Evolutionary conservation across 2,797 vertebrate species (phyloP), one percentile per base, ranked within the genome.

Genomic region (Spondyliosoma cantharus): DNA sequence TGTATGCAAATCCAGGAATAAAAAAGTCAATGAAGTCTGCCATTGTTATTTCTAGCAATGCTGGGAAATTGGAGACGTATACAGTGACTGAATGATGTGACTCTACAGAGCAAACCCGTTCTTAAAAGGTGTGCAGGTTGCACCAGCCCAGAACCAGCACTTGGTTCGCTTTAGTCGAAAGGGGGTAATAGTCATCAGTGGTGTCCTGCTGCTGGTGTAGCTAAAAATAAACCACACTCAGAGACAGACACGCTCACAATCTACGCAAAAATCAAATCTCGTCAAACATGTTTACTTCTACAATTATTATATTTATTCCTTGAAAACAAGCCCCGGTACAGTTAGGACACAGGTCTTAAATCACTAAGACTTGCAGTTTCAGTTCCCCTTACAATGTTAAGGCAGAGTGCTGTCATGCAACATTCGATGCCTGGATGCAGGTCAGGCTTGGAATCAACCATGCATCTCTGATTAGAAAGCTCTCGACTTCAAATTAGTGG

Each of bases 401-500:
- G 25, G 32, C n/a, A 57, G 37, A 49, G 37, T 32, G 52, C 68
- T 64, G 50, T 32, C 48, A 37, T 50, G 48, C 50, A 54, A 19
- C 7, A 64, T 15, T 50, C 27, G 62, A 70, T 2, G 9, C 59
- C 9, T 1, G 29, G 49, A 67, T 65, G 71, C 60, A 7, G 43
- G 76, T 53, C 61, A 59, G 52, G 54, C 69, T 61, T 7, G 9
- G 29, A 80, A 24, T 61, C 62, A 76, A 32, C 62, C 27, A 59
- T 53, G 71, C 73, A 20, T 84, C 46, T 63, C 32, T 7, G 11
- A 24, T 74, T 63, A 20, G 42, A 82, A 76, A 52, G 29, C 9
- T 69, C 43, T 19, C 66, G 6, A 71, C 64, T 83, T 87, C 17
- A 62, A 32, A 82, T 66, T 20, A 56, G 16, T 12, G 25, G 50